These are phyloP conservation scores for Ypsolopha scabrella DNA, from an alignment of 2,888 invertebrate species.

Conservation along the genomic window DNA sequence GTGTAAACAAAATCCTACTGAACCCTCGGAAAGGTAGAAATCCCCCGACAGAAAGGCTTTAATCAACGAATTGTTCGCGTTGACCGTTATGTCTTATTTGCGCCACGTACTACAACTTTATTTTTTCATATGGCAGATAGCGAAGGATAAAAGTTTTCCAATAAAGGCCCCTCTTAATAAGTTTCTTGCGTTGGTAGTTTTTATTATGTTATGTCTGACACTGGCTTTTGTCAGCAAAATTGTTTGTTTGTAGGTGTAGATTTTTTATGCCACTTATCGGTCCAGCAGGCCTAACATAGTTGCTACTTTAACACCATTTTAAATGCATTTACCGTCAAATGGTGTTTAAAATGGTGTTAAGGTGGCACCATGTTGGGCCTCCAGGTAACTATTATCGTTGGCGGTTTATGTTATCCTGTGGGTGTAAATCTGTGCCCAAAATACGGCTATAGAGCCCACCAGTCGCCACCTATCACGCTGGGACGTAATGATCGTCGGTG, in stretches of 20 bases:
- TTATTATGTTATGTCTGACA: constrained; percentile 28
- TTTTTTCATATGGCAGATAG: constrained; percentile 50
- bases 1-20: not conserved
- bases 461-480: too few relatives aligned
- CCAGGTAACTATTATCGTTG: too few relatives aligned
- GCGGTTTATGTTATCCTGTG: too few relatives aligned
- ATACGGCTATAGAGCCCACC: too few relatives aligned
- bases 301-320: too few relatives aligned
- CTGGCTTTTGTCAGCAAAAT: not conserved
- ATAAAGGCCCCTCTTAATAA: constrained; percentile 57
- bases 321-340: too few relatives aligned
- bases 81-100: constrained; percentile 59
- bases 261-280: too few relatives aligned
- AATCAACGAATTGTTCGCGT: constrained; percentile 10
- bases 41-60: not conserved
- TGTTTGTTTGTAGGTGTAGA: not conserved
- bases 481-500: too few relatives aligned
- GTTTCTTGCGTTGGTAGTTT: constrained; percentile 40
- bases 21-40: not conserved
- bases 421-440: too few relatives aligned
- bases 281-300: too few relatives aligned
- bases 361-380: too few relatives aligned
- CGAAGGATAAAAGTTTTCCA: constrained; percentile 58
- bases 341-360: too few relatives aligned
- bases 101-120: constrained; percentile 56